These are phyloP conservation scores for Protobothrops mucrosquamatus DNA, from an alignment of 2,113 vertebrate genomes.

Conservation along the genomic window DNA sequence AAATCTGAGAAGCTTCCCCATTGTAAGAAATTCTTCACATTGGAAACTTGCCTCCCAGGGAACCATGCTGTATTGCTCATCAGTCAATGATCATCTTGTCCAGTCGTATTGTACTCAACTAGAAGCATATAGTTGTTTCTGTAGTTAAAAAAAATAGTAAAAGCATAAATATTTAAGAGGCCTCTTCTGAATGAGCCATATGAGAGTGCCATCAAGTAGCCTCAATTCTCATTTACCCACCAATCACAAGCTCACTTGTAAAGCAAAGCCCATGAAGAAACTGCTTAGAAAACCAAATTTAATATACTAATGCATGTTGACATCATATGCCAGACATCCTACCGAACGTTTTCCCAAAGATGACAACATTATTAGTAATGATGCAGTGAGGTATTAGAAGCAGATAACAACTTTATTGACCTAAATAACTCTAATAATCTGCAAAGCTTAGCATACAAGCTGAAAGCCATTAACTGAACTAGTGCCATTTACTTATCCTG, in stretches of 20 bases:
- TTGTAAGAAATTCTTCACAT: neutral
- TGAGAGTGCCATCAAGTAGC: slow-evolving; percentile 37
- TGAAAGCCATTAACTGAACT: slow-evolving; percentile 48
- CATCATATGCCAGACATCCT: slow-evolving; percentile 35
- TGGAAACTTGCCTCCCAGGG: too few relatives aligned
- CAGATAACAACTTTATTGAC: slow-evolving; percentile 54
- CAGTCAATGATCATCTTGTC: neutral
- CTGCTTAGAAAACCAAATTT: slow-evolving; percentile 42
- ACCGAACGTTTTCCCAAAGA: slow-evolving; percentile 54
- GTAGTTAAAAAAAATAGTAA: slow-evolving; percentile 13
- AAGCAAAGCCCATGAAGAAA: slow-evolving; percentile 41
- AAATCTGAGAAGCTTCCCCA: neutral
- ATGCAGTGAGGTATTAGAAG: slow-evolving; percentile 52
- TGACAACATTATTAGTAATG: slow-evolving; percentile 63
- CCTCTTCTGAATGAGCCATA: slow-evolving; percentile 18
- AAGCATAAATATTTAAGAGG: slow-evolving; percentile 47
- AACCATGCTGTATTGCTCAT: too few relatives aligned
- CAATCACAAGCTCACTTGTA: slow-evolving; percentile 32
- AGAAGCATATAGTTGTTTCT: slow-evolving; percentile 10
- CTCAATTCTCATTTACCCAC: slow-evolving; percentile 37
- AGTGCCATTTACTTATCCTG: slow-evolving; percentile 37
- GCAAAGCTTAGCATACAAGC: slow-evolving; percentile 58
- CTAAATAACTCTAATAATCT: slow-evolving; percentile 59
- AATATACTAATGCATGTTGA: slow-evolving; percentile 57
- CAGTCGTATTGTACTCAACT: neutral